Conservation (phyloP, 30 jellyfish, hydroid and myxozoan species). For the Aurelia aurita region DNA sequence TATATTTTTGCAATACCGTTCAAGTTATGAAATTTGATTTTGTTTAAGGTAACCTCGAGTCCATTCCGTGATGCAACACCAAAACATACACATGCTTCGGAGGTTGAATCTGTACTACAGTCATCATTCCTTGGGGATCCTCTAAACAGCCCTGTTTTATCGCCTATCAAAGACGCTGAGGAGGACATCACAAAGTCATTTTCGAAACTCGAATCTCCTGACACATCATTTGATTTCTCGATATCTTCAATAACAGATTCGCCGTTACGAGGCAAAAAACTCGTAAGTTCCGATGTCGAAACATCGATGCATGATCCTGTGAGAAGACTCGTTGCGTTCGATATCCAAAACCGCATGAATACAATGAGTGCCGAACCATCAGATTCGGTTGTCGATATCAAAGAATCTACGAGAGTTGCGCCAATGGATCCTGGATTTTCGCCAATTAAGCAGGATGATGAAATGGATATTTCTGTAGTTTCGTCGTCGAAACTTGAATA, state of each 20-base stretch:
- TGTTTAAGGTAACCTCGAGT: constrained; percentile 51
- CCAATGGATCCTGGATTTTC: constrained; percentile 61
- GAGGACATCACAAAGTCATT: constrained; percentile 19
- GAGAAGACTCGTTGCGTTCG: background rate
- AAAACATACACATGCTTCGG: background rate
- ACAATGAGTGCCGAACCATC: constrained; percentile 45
- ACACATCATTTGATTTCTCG: constrained; percentile 34
- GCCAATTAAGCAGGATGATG: constrained; percentile 68
- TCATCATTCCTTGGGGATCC: constrained; percentile 65
- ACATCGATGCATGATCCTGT: constrained; percentile 12
- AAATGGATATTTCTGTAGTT: constrained; percentile 50
- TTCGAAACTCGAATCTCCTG: constrained; percentile 52
- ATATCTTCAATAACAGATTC: constrained; percentile 15
- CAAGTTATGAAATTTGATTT: background rate
- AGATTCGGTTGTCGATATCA: constrained; percentile 45
- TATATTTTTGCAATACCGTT: too few relatives aligned
- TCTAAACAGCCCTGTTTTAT: constrained; percentile 35
- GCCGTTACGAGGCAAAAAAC: constrained; percentile 5
- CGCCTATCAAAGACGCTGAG: constrained; percentile 62
- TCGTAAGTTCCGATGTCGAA: constrained; percentile 47
- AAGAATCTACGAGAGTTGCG: constrained; percentile 69
- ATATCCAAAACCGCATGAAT: constrained; percentile 2
- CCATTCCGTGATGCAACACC: constrained; percentile 67
- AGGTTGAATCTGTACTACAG: constrained; percentile 43
- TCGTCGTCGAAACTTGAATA: constrained; percentile 35